Conservation (phyloP, 2,797 vertebrate genomes). For the Phrynocephalus guinanensis region DNA sequence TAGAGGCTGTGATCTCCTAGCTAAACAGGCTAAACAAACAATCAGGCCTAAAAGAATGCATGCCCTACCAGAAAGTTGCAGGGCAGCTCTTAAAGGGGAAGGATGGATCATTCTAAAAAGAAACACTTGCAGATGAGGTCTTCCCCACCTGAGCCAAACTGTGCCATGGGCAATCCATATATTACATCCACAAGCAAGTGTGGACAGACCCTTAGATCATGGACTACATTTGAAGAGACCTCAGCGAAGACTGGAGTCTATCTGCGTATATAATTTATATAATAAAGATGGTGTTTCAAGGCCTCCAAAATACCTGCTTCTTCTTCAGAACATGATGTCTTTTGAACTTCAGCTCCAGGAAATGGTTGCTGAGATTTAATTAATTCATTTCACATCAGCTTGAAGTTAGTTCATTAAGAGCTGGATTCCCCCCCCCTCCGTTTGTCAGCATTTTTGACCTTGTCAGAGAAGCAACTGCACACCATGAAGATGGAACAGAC, state of each 20-base stretch:
- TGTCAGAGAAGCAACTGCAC: constrained; percentile 26
- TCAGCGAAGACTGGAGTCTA: too few species aligned
- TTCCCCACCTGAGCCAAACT: too few species aligned
- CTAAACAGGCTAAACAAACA: too few species aligned
- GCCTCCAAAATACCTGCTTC: neutral
- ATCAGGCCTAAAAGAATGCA: too few species aligned
- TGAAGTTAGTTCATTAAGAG: constrained; percentile 1
- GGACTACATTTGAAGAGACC: neutral
- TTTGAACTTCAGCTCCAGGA: neutral
- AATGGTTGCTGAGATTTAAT: neutral
- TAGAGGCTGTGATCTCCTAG: too few species aligned
- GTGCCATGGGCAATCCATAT: too few species aligned
- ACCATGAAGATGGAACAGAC: constrained; percentile 38
- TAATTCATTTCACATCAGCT: constrained; percentile 28
- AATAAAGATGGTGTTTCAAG: neutral
- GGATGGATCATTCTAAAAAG: too few species aligned
- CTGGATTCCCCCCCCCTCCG: neutral
- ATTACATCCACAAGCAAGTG: neutral
- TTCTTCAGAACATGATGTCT: neutral
- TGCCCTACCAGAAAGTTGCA: too few species aligned
- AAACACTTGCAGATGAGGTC: too few species aligned
- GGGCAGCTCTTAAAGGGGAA: too few species aligned
- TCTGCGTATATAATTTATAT: too few species aligned
- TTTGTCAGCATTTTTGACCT: constrained; percentile 21
- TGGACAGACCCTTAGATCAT: neutral